Evolutionary conservation across 2,888 invertebrate genomes (phyloP).

Genomic region (Leptogaster cylindrica): DNA sequence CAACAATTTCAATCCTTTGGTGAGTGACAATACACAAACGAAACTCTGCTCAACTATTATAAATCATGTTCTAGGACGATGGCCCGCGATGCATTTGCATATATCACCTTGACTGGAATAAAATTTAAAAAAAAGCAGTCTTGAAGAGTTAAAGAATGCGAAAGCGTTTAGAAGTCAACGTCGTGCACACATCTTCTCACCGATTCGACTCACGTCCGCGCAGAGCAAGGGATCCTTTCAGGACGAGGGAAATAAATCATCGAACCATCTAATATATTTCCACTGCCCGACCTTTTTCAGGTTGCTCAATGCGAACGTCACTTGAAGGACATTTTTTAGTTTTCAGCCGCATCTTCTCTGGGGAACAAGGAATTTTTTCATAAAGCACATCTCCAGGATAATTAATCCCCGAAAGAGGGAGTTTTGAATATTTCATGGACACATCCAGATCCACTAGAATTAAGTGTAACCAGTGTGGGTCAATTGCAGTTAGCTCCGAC

Average conservation of each 20-base stretch:
- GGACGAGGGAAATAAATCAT: constrained; percentile 47
- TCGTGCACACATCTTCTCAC: constrained; percentile 38
- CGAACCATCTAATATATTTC: constrained; percentile 46
- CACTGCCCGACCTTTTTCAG: constrained; percentile 29
- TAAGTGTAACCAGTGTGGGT: constrained; percentile 14
- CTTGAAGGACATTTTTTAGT: constrained; percentile 36
- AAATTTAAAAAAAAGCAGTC: constrained; percentile 20
- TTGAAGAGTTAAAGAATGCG: constrained; percentile 30
- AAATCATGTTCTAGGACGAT: constrained; percentile 20
- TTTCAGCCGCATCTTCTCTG: background rate
- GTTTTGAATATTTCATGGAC: constrained; percentile 35
- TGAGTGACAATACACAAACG: background rate
- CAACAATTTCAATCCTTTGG: constrained; percentile 18
- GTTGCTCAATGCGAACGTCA: constrained; percentile 14
- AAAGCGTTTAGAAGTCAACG: constrained; percentile 24
- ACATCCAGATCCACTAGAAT: background rate
- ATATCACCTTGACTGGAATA: background rate
- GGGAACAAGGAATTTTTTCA: constrained; percentile 45
- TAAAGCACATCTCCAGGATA: constrained; percentile 38
- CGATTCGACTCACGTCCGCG: constrained; percentile 45
- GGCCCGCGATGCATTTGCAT: constrained; percentile 25
- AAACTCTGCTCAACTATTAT: constrained; percentile 5
- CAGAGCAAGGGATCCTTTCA: constrained; percentile 32
- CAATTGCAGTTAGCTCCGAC: background rate
- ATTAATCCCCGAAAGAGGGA: constrained; percentile 30